Evolutionary conservation across 2,888 invertebrate species (phyloP), one percentile per base, ranked within the genome.

Genomic region (Macroteleia sp.): DNA sequence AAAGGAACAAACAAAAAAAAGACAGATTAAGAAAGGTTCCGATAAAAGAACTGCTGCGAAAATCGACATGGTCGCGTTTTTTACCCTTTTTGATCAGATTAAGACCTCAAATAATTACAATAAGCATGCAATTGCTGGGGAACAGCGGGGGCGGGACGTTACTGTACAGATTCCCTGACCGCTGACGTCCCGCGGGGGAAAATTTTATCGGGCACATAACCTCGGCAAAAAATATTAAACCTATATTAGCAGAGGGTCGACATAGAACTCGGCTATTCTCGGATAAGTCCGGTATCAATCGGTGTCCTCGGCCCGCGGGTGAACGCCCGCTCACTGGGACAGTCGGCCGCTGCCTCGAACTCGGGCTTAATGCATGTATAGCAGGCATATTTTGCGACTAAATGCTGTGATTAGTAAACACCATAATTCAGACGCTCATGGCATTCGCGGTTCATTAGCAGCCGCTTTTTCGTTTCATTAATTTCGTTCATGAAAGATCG

Each of bases 241-340:
- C 71, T 71, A 28, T 59, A 71, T 71, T 77, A 70, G 70, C 75
- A 39, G 71, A 79, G 77, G 75, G 75, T 67, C 75, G 79, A 56
- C 71, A 32, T 20, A 54, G 77, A 71, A 70, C 74, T 70, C 82
- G 83, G 80, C 70, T 81, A 74, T 82, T 73, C 80, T 84, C 82
- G 81, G 77, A 36, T 77, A 64, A 77, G 64, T 82, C 82, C 86
- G 87, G 81, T 77, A 64, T 52, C 67, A 77, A 81, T 87, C 86
- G 83, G 84, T 84, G 86, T 85, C 89, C 88, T 89, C 87, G 87
- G 89, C 87, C 87, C 30, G 71, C 74, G 85, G 91, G 91, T 90
- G 86, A 91, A 91, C 87, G 90, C 83, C 89, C 91, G 89, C 90
- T 87, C 87, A 91, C 90, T 91, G 89, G 91, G 91, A 87, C 91